Percentiles rank a stretch among this genome's conserved stretches.
These are phyloP conservation scores for Morinoia aosen DNA, from an alignment of 2,888 invertebrate genomes.

Conservation along the genomic window DNA sequence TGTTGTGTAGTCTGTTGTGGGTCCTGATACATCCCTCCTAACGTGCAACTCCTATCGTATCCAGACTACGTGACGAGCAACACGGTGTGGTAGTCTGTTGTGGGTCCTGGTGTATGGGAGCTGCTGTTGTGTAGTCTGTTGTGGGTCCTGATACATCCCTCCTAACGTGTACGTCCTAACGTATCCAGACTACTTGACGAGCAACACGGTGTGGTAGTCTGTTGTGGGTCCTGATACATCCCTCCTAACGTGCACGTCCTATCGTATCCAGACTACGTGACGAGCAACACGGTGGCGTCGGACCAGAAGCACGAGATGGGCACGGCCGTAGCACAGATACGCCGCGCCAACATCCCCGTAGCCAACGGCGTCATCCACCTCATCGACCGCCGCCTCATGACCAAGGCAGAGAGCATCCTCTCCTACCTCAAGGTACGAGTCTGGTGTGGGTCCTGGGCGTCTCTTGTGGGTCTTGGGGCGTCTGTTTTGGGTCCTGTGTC, in stretches of 20 bases:
- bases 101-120: too few species aligned
- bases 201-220: background rate
- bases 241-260: background rate
- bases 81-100: too few species aligned
- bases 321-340: slow-evolving; percentile 88
- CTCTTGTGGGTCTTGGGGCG: background rate
- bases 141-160: too few species aligned
- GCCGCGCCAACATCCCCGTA: slow-evolving; percentile 91
- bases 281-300: slow-evolving; percentile 68
- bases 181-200: background rate
- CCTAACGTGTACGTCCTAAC: too few species aligned
- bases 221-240: too few species aligned
- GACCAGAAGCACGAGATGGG: slow-evolving; percentile 79
- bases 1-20: too few species aligned
- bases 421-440: slow-evolving; percentile 63
- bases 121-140: too few species aligned
- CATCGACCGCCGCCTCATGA: slow-evolving; percentile 91
- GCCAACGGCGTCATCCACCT: slow-evolving; percentile 93
- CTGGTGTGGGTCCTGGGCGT: background rate
- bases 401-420: slow-evolving; percentile 78
- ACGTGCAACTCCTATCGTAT: too few species aligned
- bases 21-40: too few species aligned
- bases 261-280: slow-evolving; percentile 60
- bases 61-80: too few species aligned
- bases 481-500: background rate